Percentiles rank a stretch among this genome's conserved stretches.
Conservation (phyloP, 2,113 vertebrate species). For the Nesogale talazaci region DNA sequence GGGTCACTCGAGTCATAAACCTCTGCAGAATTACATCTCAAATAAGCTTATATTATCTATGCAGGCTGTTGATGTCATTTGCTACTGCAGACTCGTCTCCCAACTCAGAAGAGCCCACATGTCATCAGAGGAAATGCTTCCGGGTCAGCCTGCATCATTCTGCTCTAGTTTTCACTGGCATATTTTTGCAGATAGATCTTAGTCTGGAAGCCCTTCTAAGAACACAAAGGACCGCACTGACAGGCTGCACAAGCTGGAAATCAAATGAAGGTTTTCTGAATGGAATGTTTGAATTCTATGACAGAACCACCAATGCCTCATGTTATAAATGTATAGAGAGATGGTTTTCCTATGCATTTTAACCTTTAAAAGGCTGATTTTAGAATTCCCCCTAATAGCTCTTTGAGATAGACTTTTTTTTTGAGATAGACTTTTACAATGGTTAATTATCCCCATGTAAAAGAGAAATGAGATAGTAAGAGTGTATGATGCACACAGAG, state of each 20-base stretch:
- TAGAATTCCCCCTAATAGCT: background rate
- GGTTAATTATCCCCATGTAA: background rate
- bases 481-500: background rate
- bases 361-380: conserved; percentile 29
- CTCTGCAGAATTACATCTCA: background rate
- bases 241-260: background rate
- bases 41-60: background rate
- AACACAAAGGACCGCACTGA: background rate
- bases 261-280: background rate
- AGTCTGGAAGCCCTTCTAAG: background rate
- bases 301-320: background rate
- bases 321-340: background rate
- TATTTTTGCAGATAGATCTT: background rate
- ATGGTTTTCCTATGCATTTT: background rate
- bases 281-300: background rate
- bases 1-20: fast-evolving
- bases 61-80: no score
- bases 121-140: background rate
- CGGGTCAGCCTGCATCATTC: background rate
- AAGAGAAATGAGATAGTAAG: background rate
- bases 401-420: background rate
- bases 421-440: background rate
- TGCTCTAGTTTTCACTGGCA: background rate
- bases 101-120: background rate
- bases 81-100: no score